Base-by-base conservation (phyloP, 2,888 invertebrate species). In the Dichetophora obliterata region DNA sequence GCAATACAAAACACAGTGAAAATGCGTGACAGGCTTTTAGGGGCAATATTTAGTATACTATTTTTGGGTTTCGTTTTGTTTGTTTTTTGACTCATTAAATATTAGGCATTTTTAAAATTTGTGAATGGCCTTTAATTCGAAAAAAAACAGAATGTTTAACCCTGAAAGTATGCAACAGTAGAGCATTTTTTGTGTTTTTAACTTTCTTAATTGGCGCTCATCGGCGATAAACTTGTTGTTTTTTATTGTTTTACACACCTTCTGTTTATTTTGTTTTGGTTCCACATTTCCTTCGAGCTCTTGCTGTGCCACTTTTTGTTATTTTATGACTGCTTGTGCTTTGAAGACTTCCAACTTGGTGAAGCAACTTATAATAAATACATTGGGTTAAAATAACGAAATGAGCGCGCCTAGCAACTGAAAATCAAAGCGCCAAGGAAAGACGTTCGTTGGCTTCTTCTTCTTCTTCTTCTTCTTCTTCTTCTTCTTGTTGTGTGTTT, bases 141-240 rank as follows among this genome's bases (percentile, higher is more conserved):
- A 63, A 1, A 63, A 63, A n/a, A 31, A 6, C 16, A 9, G n/a
- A n/a, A n/a, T n/a, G n/a, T n/a, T n/a, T n/a, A 24, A 69, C 31
- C 69, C 69, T 69, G 27, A 69, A 69, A 69, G 69, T 69, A 69
- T 22, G 69, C 50, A 48, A 52, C 22, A 52, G 11, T 27, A 6
- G 63, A 31, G 3, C 22, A 59, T 37, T 37, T 5, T 8, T 37
- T 37, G 6, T 37, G 6, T 37, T 37, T 37, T 37, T 37, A 5
- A 37, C 1, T 11, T 43, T 43, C 3, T 43, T 43, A 11, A 11
- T 43, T 43, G 43, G 11, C 1, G 43, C 43, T 11, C 14, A 11
- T 43, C 14, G 11, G 11, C 14, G 11, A 11, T 14, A 11, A 43
- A 43, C 43, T 43, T 43, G 43, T 43, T 43, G 11, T 43, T 43